A percentile compares a stretch with the other conserved stretches of the same genome.
phyloP scores from a whole-genome alignment of 2,113 vertebrate species.

The Terrapene triunguis region DNA sequence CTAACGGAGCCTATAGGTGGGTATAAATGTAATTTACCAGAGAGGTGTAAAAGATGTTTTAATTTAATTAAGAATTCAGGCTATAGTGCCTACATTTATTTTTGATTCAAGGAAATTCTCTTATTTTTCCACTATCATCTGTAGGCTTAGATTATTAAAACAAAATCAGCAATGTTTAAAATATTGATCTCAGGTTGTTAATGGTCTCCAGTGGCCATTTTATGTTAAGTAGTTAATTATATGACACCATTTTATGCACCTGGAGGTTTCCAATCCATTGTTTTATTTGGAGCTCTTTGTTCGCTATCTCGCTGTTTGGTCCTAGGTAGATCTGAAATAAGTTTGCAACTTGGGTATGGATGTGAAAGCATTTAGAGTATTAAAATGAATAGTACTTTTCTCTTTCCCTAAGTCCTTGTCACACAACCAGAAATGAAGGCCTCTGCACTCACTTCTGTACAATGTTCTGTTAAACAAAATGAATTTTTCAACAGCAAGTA shows the following conservation, averaged over 20 bases:
- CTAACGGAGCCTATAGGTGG: not conserved
- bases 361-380: constrained; percentile 17
- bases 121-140: not conserved
- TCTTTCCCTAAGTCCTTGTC: not conserved
- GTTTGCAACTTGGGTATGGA: constrained; percentile 15
- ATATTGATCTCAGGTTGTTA: constrained; percentile 21
- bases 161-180: constrained; percentile 38
- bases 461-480: not conserved
- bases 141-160: constrained; percentile 52
- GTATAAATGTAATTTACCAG: not conserved
- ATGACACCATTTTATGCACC: constrained; percentile 32
- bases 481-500: not conserved
- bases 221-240: constrained; percentile 36
- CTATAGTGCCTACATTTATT: not conserved
- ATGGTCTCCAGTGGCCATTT: constrained; percentile 31
- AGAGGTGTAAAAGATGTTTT: not conserved
- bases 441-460: not conserved
- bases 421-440: not conserved
- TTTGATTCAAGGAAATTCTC: not conserved
- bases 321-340: constrained; percentile 17
- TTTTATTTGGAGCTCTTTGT: constrained; percentile 51
- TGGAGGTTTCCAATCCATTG: constrained; percentile 17
- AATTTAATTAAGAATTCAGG: not conserved
- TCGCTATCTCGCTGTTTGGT: constrained; percentile 11
- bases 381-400: not conserved